Evolutionary conservation across 1,140 invertebrate genomes (phyloP), one percentile per base, ranked within the genome.

Genomic region (Adelges cooleyi): DNA sequence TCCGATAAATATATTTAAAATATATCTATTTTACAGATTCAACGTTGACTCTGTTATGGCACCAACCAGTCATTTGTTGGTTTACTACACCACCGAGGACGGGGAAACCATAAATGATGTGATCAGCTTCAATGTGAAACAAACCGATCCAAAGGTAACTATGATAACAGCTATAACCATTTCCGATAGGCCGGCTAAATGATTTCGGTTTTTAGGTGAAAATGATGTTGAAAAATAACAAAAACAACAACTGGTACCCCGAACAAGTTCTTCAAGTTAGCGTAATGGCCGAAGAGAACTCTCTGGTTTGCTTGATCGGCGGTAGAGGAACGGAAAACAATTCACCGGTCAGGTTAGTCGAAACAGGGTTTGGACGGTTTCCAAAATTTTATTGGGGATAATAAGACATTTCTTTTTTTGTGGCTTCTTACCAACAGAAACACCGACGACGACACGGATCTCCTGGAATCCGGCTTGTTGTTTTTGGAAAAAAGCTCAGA

Each of bases 51-150:
- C 84, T n/a, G 80, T 81, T 52, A 87, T 87, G 85, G 84, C 84
- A 1, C 84, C 85, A 0, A 76, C 84, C 0, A 85, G 84, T 48
- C 82, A 85, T 69, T 76, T 91, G 0, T 74, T 90, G 2, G 80
- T 89, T 3, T 90, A 88, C 71, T 89, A 89, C 74, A 81, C 89
- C 11, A 82, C 85, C 8, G 76, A 81, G 11, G 82, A 84, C 38
- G 84, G 84, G 0, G 87, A 90, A 71, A 81, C 83, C 0, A 83
- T 90, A 67, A 82, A 81, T 69, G 82, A 84, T 70, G 80, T 82
- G 11, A 79, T 80, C 48, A 82, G 77, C 69, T 83, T 84, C 69
- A 79, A 82, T 68, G 81, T 84, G 2, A 75, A 78, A 62, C 75
- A 82, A 3, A 74, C 80, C 9, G 78, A 82, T 71, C 79, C 78